phyloP scores from a whole-genome alignment of 2,888 invertebrate species.

The Entomobrya proxima region DNA sequence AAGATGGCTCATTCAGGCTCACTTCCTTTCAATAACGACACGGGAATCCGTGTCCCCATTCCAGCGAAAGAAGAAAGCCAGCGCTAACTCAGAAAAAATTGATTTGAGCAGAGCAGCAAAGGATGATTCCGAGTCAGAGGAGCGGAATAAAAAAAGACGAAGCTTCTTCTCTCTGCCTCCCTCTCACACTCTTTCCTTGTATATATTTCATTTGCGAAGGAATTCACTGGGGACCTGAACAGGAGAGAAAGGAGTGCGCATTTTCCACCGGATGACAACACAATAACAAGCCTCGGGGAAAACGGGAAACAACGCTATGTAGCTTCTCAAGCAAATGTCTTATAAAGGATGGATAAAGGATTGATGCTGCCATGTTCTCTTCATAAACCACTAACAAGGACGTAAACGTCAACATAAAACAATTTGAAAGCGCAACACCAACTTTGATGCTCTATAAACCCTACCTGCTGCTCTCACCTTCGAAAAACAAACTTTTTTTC shows the following conservation, averaged over 20 bases:
- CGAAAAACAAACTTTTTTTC: not conserved
- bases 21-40: slow-evolving; percentile 33
- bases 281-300: slow-evolving; percentile 52
- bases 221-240: slow-evolving; percentile 19
- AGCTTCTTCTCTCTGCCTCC: not conserved
- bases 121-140: not conserved
- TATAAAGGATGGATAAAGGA: not conserved
- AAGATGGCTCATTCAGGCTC: slow-evolving; percentile 26
- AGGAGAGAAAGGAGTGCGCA: slow-evolving; percentile 7
- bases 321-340: too few relatives aligned
- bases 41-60: slow-evolving; percentile 4
- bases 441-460: not conserved
- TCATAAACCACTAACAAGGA: not conserved
- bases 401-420: not conserved
- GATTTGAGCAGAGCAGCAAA: not conserved
- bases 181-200: not conserved
- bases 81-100: not conserved
- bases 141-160: not conserved
- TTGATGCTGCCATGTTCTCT: not conserved
- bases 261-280: slow-evolving; percentile 59
- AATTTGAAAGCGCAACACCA: not conserved
- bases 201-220: slow-evolving; percentile 48
- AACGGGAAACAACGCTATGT: slow-evolving; percentile 30
- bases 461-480: too few relatives aligned
- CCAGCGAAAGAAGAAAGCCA: not conserved